These are phyloP conservation scores for Hemicentrotus pulcherrimus DNA, from an alignment of 35 echinoderm and acorn worm species.

Conservation along the genomic window DNA sequence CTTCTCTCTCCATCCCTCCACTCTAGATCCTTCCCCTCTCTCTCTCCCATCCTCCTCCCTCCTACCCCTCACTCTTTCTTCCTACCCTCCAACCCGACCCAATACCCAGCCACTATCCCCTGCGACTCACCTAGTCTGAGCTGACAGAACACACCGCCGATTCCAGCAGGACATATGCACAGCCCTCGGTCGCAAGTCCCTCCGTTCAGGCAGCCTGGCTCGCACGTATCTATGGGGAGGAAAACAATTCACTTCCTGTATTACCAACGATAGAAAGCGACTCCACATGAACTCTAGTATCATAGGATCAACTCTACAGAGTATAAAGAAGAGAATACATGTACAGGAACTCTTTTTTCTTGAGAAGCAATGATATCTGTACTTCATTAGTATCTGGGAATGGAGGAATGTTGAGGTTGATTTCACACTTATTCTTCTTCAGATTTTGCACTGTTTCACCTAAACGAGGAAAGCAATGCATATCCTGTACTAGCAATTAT, in stretches of 20 bases:
- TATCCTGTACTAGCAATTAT: too few species aligned
- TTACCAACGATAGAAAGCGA: neutral
- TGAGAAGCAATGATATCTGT: too few species aligned
- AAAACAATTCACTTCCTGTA: conserved; percentile 5
- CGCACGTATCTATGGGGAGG: conserved; percentile 43
- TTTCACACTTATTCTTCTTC: too few species aligned
- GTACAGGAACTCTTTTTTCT: too few species aligned
- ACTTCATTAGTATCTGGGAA: too few species aligned
- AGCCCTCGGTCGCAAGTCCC: conserved; percentile 58
- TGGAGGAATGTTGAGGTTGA: too few species aligned
- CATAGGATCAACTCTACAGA: too few species aligned
- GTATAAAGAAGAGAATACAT: too few species aligned
- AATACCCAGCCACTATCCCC: conserved; percentile 5
- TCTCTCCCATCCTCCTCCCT: neutral
- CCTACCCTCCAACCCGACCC: neutral
- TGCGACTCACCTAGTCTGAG: conserved; percentile 46
- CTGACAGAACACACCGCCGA: conserved; percentile 57
- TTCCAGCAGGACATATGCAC: conserved; percentile 59
- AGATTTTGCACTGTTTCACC: too few species aligned
- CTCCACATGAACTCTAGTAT: neutral
- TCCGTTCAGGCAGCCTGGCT: conserved; percentile 61
- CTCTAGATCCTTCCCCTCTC: neutral
- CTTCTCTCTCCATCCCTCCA: neutral
- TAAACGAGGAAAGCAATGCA: too few species aligned
- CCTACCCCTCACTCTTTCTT: neutral